Conservation (phyloP, 2,888 invertebrate genomes). For the Endotricha flammealis region DNA sequence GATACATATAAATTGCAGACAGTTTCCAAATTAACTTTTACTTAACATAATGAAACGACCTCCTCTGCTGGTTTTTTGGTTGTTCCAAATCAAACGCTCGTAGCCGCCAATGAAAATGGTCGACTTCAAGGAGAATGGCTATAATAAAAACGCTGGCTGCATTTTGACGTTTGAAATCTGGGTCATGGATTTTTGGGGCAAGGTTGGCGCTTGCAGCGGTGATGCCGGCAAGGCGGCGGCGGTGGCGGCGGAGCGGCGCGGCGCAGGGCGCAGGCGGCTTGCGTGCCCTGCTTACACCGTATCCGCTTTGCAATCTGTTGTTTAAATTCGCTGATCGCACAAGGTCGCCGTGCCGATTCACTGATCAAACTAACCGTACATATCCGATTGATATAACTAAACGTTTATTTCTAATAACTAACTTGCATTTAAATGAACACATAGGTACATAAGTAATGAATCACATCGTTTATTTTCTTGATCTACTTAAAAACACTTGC, state of each 20-base stretch:
- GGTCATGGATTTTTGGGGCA: slow-evolving; percentile 73
- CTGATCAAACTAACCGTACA: slow-evolving; percentile 54
- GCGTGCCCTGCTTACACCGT: slow-evolving; percentile 54
- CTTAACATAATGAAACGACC: too few species aligned
- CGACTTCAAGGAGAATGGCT: slow-evolving; percentile 41
- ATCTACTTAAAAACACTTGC: slow-evolving; percentile 1
- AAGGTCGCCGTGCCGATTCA: slow-evolving; percentile 65
- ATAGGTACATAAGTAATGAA: neutral
- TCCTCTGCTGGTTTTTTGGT: too few species aligned
- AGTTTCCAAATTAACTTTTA: too few species aligned
- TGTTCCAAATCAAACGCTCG: slow-evolving; percentile 12
- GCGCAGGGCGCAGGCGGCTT: slow-evolving; percentile 27
- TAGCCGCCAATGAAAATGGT: slow-evolving; percentile 33
- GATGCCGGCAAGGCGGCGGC: slow-evolving; percentile 23
- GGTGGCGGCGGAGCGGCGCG: slow-evolving; percentile 25
- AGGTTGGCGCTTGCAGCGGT: slow-evolving; percentile 59
- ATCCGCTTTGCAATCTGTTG: slow-evolving; percentile 63
- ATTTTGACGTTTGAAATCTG: slow-evolving; percentile 67
- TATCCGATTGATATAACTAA: slow-evolving; percentile 51
- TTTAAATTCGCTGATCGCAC: slow-evolving; percentile 60
- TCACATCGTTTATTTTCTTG: neutral
- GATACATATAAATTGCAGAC: too few species aligned
- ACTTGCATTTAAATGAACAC: too few species aligned
- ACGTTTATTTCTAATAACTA: slow-evolving; percentile 25
- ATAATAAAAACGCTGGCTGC: slow-evolving; percentile 62